Conservation (phyloP, 2,797 vertebrate genomes). For the Phrynocephalus guinanensis region DNA sequence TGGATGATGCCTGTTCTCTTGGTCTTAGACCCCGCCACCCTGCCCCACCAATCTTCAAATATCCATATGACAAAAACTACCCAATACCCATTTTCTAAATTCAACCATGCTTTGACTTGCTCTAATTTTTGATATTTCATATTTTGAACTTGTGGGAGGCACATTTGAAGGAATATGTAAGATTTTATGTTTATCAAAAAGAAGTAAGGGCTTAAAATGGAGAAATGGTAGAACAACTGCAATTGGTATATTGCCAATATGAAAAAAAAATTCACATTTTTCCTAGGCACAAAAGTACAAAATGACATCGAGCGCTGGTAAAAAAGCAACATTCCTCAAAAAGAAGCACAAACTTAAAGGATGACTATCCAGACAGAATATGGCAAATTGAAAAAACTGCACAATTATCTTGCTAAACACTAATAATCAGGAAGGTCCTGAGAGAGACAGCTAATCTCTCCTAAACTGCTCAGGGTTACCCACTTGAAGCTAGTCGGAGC, state of each 20-base stretch:
- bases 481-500: neutral
- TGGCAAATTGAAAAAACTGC: neutral
- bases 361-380: neutral
- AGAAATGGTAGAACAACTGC: neutral
- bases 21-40: no score
- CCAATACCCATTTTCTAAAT: no score
- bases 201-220: no score
- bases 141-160: no score
- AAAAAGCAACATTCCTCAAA: neutral
- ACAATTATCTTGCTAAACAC: neutral
- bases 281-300: neutral
- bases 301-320: neutral
- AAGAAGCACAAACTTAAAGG: neutral
- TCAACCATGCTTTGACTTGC: no score
- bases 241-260: neutral
- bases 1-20: no score
- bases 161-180: no score
- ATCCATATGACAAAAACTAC: no score
- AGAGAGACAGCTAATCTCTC: constrained; percentile 2
- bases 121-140: no score
- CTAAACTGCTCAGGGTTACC: neutral
- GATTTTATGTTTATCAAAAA: no score
- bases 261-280: neutral
- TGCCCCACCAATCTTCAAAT: no score
- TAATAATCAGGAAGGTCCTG: neutral